These are phyloP conservation scores for Clarias fuscus DNA, from an alignment of 2,797 vertebrate species.

Conservation along the genomic window DNA sequence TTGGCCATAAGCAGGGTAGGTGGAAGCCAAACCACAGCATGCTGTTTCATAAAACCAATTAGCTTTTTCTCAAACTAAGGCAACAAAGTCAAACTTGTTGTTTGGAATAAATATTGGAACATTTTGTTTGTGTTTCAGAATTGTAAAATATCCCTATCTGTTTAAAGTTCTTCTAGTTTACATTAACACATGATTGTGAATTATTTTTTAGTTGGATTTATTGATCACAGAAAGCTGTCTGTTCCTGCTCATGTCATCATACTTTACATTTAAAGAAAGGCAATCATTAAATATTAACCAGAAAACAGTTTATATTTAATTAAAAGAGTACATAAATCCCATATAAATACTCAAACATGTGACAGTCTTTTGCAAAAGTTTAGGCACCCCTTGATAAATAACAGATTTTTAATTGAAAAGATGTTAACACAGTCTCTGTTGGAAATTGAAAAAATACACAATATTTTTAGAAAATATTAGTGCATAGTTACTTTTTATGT, in stretches of 20 bases:
- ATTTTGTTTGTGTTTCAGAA: background rate
- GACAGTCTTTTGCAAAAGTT: too few relatives aligned
- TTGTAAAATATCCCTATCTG: background rate
- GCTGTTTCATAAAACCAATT: slow-evolving; percentile 26
- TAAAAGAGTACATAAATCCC: background rate
- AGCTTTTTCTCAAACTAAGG: background rate
- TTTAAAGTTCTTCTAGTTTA: background rate
- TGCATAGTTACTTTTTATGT: too few relatives aligned
- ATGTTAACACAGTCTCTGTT: too few relatives aligned
- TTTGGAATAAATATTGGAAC: background rate
- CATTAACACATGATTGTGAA: background rate
- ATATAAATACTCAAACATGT: too few relatives aligned
- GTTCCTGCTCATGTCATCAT: background rate
- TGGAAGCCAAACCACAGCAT: slow-evolving; percentile 1
- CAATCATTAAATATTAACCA: background rate
- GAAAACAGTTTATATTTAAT: background rate
- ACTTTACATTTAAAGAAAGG: background rate
- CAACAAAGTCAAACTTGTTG: background rate
- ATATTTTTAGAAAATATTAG: too few relatives aligned
- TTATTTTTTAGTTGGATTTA: background rate
- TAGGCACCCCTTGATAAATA: too few relatives aligned
- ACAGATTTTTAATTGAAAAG: too few relatives aligned
- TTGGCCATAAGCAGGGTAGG: slow-evolving; percentile 95
- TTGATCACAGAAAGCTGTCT: background rate
- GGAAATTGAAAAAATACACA: too few relatives aligned